Evolutionary conservation across 2,113 vertebrate species (phyloP).

Genomic region (Gavia stellata): DNA sequence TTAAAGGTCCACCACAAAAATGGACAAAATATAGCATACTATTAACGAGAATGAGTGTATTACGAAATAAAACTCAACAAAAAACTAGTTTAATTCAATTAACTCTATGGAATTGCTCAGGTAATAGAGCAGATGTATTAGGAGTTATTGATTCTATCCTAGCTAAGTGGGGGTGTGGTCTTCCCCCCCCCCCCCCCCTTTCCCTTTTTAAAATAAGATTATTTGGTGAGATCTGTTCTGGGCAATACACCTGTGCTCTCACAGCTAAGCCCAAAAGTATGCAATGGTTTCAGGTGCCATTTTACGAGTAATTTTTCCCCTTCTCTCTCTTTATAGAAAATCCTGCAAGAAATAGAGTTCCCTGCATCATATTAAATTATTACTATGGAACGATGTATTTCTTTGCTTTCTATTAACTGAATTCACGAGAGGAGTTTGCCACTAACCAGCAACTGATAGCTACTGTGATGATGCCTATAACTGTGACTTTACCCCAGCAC

Average conservation of each 20-base stretch:
- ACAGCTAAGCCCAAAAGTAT: background rate
- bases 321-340: background rate
- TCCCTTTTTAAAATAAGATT: background rate
- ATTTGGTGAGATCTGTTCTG: background rate
- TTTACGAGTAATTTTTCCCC: background rate
- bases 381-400: background rate
- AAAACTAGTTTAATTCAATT: background rate
- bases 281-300: background rate
- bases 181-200: background rate
- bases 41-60: background rate
- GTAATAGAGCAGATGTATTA: conserved; percentile 6
- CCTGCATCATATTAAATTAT: background rate
- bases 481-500: background rate
- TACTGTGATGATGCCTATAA: background rate
- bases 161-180: background rate
- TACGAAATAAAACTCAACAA: background rate
- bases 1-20: conserved; percentile 25
- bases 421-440: background rate
- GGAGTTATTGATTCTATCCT: background rate
- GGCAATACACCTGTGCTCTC: background rate
- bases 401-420: background rate
- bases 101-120: conserved; percentile 42
- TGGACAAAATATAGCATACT: conserved; percentile 21
- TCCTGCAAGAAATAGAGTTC: background rate
- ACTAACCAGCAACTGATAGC: background rate